Conservation (phyloP, 1,140 invertebrate genomes). For the Pachypeltis micranthus region DNA sequence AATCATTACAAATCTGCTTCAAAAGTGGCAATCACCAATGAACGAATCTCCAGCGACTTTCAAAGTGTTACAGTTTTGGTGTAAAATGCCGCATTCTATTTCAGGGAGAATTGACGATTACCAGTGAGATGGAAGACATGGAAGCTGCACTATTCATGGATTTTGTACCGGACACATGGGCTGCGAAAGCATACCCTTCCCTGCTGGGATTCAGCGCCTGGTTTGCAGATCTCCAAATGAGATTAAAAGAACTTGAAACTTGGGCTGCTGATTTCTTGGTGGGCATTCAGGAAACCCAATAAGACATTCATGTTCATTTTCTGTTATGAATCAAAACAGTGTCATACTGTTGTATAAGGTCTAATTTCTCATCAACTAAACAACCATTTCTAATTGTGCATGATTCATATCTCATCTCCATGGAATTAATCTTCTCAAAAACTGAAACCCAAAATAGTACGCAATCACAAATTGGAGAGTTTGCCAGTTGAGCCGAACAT, state of each 20-base stretch:
- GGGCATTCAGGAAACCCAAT: no score
- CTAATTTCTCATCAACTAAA: no score
- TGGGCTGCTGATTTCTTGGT: conserved; percentile 48
- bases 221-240: conserved; percentile 72
- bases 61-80: background rate
- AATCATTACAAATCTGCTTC: background rate
- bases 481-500: no score
- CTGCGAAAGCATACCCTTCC: conserved; percentile 79
- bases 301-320: no score
- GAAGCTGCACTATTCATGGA: conserved; percentile 77
- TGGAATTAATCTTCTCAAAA: no score
- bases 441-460: no score
- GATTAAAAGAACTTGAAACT: conserved; percentile 63
- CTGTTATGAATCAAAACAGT: no score
- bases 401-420: no score
- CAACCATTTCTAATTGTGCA: no score
- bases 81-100: no score
- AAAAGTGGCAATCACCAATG: background rate
- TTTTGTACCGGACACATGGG: conserved; percentile 71
- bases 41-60: background rate
- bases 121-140: conserved; percentile 79
- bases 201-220: conserved; percentile 67
- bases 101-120: conserved; percentile 87
- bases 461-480: no score
- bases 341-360: no score